Base-by-base conservation (phyloP, 2,797 vertebrate genomes). In the Rhinoraja longicauda region DNA sequence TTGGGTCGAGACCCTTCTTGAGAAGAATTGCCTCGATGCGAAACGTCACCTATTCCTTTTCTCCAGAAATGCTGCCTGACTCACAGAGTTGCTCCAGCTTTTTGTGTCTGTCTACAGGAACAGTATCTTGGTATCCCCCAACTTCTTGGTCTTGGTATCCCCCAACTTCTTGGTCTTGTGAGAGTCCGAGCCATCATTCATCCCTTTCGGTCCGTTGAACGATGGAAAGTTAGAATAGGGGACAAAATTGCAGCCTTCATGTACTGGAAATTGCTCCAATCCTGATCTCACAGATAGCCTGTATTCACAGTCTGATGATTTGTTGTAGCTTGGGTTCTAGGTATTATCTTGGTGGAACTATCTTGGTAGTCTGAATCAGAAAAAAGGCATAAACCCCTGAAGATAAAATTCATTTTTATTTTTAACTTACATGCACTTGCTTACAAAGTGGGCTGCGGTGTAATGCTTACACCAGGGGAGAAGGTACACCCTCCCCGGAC, bases 381-480 rank as follows among this genome's bases (percentile, higher is more conserved):
- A 82, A 73, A 57, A 24, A 82, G 24, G 81, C 53, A 86, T 32
- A n/a, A 13, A 62, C 12, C 39, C 82, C 57, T n/a, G 13, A 86
- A 62, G 82, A 86, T 86, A 15, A 86, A 86, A 86, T n/a, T 62
- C 4, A 62, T n/a, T 62, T 32, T 86, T 86, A 62, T 15, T 86
- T 86, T 86, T 62, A 62, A 32, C 57, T 62, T 62, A 86, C 26
- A 62, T 32, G 29, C 57, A 17, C 29, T n/a, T 12, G 6, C 29
- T 62, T 62, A 62, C 13, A 86, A 86, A 62, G n/a, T 13, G 57
- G n/a, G 57, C 82, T 62, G 82, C n/a, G 57, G 57, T 6, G 29
- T n/a, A 29, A 1, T n/a, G 26, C 53, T 86, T 29, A 29, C 5
- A 62, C 82, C 5, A n/a, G 26, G 82, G 13, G 29, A 29, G 57